These are phyloP conservation scores for Plagodis dolabraria DNA, from an alignment of 2,888 invertebrate genomes.

Conservation along the genomic window DNA sequence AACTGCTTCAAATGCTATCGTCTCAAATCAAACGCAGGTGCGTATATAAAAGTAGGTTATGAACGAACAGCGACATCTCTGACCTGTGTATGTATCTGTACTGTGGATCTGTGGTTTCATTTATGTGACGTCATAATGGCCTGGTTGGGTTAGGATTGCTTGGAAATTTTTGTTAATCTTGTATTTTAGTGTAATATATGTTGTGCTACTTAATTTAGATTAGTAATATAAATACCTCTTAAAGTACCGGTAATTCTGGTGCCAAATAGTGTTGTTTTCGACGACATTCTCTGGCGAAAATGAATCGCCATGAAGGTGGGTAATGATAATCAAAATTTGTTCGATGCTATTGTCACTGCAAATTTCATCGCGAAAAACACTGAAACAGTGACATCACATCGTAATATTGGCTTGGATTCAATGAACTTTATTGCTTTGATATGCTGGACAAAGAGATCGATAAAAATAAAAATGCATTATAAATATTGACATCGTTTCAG, in stretches of 20 bases:
- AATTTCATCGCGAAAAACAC: constrained; percentile 65
- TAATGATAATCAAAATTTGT: constrained; percentile 85
- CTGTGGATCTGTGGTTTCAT: constrained; percentile 38
- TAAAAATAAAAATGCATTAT: constrained; percentile 54
- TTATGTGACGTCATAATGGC: constrained; percentile 87
- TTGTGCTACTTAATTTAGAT: constrained; percentile 84
- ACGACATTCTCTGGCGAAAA: constrained; percentile 86
- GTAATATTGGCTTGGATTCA: constrained; percentile 39
- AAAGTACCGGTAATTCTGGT: constrained; percentile 77
- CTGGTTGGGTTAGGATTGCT: constrained; percentile 90
- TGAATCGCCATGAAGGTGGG: constrained; percentile 98
- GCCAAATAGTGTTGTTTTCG: constrained; percentile 77
- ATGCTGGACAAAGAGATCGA: constrained; percentile 38
- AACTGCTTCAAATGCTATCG: too few species aligned
- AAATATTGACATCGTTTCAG: constrained; percentile 85
- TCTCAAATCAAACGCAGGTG: too few species aligned
- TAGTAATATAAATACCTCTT: constrained; percentile 82
- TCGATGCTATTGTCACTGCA: constrained; percentile 80
- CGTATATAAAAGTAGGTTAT: constrained; percentile 8
- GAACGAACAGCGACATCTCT: constrained; percentile 25
- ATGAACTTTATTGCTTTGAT: constrained; percentile 34
- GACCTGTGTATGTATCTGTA: too few species aligned
- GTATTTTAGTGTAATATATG: constrained; percentile 86
- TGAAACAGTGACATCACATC: constrained; percentile 46
- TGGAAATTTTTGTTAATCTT: constrained; percentile 88